These are phyloP conservation scores for Chelonoidis abingdonii DNA, from an alignment of 2,113 vertebrate genomes.

Conservation along the genomic window DNA sequence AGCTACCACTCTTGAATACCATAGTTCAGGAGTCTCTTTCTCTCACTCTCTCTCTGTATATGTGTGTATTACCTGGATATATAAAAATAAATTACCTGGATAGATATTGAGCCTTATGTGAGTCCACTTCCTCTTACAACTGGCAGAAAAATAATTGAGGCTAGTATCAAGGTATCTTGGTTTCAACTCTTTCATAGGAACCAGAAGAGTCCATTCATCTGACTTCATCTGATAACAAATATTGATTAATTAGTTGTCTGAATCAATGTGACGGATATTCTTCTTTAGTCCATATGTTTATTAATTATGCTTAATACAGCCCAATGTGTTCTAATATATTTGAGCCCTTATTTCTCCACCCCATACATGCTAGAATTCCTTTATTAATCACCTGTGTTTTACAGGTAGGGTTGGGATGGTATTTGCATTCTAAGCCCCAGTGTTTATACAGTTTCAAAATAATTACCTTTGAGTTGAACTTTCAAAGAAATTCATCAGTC, in stretches of 20 bases:
- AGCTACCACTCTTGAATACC: neutral
- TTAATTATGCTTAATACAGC: neutral
- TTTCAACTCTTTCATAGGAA: constrained; percentile 77
- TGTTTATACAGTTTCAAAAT: neutral
- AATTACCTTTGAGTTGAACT: neutral
- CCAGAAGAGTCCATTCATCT: constrained; percentile 78
- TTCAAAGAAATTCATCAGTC: neutral
- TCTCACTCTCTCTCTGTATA: no score
- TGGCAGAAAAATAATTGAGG: constrained; percentile 83
- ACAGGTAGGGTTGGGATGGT: neutral
- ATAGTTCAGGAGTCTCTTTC: neutral
- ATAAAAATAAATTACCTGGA: constrained; percentile 76
- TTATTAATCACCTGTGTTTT: neutral
- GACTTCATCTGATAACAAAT: constrained; percentile 79
- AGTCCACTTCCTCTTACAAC: constrained; percentile 77
- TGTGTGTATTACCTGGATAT: neutral
- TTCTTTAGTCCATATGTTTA: neutral
- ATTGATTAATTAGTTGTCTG: neutral
- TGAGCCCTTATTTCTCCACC: neutral
- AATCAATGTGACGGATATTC: neutral
- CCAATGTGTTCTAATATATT: neutral
- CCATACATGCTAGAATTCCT: no score
- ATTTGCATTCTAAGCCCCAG: neutral
- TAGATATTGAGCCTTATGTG: constrained; percentile 89
- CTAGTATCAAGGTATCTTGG: constrained; percentile 79